Evolutionary conservation across 2,113 vertebrate species (phyloP), one percentile per base, ranked within the genome.

Genomic region (Hippocampus mohnikei): DNA sequence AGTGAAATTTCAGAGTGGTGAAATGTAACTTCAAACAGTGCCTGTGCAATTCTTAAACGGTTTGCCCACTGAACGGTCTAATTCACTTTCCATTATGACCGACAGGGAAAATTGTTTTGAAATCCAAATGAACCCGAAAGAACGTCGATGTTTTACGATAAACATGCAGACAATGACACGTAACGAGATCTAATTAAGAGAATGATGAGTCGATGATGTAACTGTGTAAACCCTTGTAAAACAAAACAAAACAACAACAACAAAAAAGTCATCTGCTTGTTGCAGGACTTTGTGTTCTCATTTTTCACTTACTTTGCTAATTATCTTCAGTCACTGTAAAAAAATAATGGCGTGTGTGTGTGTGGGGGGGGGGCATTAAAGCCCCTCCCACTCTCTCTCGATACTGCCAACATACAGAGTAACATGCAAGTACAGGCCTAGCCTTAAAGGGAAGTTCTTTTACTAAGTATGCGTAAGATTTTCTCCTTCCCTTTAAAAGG

Each of bases 291-390:
- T 86, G 37, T 88, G 81, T 88, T 87, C 88, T 71, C 76, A 76
- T 80, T 60, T 78, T 78, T 85, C 82, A 84, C 76, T 89, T 85
- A 79, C 83, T 84, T 59, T 6, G 69, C 70, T 56, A 86, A 79
- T 80, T 75, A 79, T 70, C 68, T 74, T 78, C 12, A 1, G 41
- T 64, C 18, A 5, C 52, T 8, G 2, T 9, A 8, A 33, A 60
- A 60, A 29, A 70, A 66, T 73, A 60, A 40, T 40, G 76, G 29
- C 6, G 33, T 37, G 33, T 37, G 33, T 37, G 33, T 37, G 33
- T 33, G 33, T 33, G 33, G 25, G 25, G 12, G 23, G 25, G 11
- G 69, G n/a, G 41, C n/a, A 69, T 53, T 40, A 59, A 48, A 1
- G 33, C 21, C 37, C 3, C 37, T 16, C n/a, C 40, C 42, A 3